Evolutionary conservation across 1,140 invertebrate genomes (phyloP), one percentile per base, ranked within the genome.

Genomic region (Psilanteris sp.): DNA sequence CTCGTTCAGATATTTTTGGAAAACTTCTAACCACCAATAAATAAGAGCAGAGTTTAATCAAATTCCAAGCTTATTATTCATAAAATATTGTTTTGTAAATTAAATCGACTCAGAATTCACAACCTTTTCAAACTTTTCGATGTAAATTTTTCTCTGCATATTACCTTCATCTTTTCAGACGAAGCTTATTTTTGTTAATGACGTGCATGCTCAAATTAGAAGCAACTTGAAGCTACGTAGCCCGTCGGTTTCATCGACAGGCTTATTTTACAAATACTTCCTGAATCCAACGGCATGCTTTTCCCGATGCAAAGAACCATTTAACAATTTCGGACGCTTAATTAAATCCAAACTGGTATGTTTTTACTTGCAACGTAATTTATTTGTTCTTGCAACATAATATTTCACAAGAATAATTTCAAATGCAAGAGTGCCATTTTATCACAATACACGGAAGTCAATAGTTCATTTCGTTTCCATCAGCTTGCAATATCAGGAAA

Each of bases 171-270:
- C 22, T 55, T 61, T 48, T 55, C 27, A 24, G 16, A 3, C 20
- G 24, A 13, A 50, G 43, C 24, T 73, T 73, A 73, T 73, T 64
- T 73, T 73, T 64, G 26, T 34, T 50, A 64, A 64, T 73, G 68
- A 73, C 68, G 59, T 52, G 50, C 4, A 36, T 41, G 50, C 59
- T 59, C 41, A 26, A 73, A 66, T 66, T 73, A 66, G 70, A 73
- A 72, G 3, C 57, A 26, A 43, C 50, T 22, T 29, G 15, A 36
- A 54, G 24, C 27, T 50, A 34, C 52, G 59, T 22, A 22, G 50
- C 39, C 36, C 14, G 24, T 41, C 18, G 7, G 10, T 22, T 24
- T 50, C 44, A 59, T 72, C 50, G 59, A 72, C 59, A 57, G 59
- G 18, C 15, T 7, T 13, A 24, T 11, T 43, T 67, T 18, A 22